These are phyloP conservation scores for Orthonyx spaldingii DNA, from an alignment of 2,113 vertebrate species.

Conservation along the genomic window DNA sequence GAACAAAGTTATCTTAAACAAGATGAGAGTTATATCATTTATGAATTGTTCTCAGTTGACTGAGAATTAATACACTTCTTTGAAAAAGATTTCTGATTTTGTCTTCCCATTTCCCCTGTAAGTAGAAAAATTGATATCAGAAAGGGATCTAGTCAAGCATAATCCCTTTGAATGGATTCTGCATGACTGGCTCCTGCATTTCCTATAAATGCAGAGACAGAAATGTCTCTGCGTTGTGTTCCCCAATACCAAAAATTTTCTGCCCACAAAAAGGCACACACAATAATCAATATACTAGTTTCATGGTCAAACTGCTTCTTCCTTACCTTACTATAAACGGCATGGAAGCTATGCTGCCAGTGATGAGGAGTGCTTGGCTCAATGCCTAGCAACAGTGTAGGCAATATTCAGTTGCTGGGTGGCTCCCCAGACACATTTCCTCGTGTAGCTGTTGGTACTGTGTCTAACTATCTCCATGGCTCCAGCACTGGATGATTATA, in stretches of 20 bases:
- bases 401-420: conserved; percentile 18
- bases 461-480: not conserved
- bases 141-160: not conserved
- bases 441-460: not conserved
- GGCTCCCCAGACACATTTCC: conserved; percentile 20
- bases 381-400: conserved; percentile 37
- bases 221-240: not conserved
- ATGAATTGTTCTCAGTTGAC: not conserved
- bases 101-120: not conserved
- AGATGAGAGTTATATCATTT: not conserved
- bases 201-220: not conserved
- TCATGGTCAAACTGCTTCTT: not conserved
- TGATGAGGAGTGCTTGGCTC: conserved; percentile 3
- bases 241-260: not conserved
- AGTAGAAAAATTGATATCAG: not conserved
- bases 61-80: not conserved
- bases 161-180: not conserved
- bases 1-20: not conserved
- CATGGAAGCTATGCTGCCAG: not conserved
- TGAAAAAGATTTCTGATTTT: not conserved
- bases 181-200: not conserved
- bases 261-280: not conserved
- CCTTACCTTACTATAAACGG: conserved; percentile 11
- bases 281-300: not conserved
- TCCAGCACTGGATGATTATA: not conserved